A percentile compares a stretch with the other conserved stretches of the same genome.
Conservation (phyloP, 2,888 invertebrate genomes). For the Plemyria rubiginata region DNA sequence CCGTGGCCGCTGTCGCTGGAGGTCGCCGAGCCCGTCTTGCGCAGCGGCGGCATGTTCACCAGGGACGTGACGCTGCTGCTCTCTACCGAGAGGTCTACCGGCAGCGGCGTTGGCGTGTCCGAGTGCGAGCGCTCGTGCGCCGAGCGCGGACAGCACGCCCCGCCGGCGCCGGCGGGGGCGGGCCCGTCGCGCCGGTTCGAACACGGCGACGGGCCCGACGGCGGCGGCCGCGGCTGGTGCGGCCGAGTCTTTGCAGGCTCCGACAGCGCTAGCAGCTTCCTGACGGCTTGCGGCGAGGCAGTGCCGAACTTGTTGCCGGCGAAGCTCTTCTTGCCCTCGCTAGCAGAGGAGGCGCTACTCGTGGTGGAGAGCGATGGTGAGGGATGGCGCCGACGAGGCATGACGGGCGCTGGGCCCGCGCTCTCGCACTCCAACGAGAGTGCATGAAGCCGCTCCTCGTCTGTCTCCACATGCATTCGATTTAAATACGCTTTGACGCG, state of each 20-base stretch:
- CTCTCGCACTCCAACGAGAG: constrained; percentile 96
- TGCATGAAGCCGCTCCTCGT: constrained; percentile 95
- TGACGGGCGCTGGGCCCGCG: constrained; percentile 85
- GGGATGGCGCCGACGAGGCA: constrained; percentile 92
- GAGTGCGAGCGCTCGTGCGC: constrained; percentile 96
- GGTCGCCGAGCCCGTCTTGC: constrained; percentile 96
- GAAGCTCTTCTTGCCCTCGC: constrained; percentile 87
- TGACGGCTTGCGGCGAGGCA: constrained; percentile 98
- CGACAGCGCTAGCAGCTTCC: constrained; percentile 96
- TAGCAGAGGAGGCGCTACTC: constrained; percentile 95
- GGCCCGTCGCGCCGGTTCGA: constrained; percentile 87
- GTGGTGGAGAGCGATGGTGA: constrained; percentile 97
- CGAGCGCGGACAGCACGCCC: constrained; percentile 80
- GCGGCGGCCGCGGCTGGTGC: constrained; percentile 91
- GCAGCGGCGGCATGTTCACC: constrained; percentile 91
- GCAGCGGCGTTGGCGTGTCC: constrained; percentile 93
- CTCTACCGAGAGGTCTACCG: constrained; percentile 96
- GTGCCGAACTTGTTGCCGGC: constrained; percentile 91
- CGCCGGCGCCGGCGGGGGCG: constrained; percentile 60
- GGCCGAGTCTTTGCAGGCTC: constrained; percentile 95
- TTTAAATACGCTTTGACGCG: constrained; percentile 98
- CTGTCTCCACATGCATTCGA: constrained; percentile 95
- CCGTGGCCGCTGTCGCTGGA: constrained; percentile 97
- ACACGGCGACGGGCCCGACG: constrained; percentile 87
- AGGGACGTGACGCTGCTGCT: constrained; percentile 97